Base-by-base conservation (phyloP, 23 tunicate genomes). In the Ascidia mentula region DNA sequence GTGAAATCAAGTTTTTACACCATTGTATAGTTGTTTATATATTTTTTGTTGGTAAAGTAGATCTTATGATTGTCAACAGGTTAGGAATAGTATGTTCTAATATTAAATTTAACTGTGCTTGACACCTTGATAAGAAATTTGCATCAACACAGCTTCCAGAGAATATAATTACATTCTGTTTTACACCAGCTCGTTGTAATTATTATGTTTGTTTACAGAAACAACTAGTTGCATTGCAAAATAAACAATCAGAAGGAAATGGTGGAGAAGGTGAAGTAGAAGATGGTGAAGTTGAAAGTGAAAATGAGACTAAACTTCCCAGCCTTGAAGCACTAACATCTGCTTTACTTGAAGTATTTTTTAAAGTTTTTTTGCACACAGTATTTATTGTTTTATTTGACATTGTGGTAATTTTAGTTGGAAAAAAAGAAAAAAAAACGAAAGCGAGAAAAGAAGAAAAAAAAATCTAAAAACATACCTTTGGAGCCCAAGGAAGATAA, bases 231-330 rank as follows among this genome's bases (percentile, higher is more conserved):
- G 80, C 80, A 18, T 78, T 85, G 8, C 90, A 86, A 73, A 75
- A 79, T 4, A 45, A 40, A 17, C 42, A 61, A 0, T 34, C 72
- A 36, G 84, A 86, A 18, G 80, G 75, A 22, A 74, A 69, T 22
- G 40, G 53, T 8, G 87, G 22, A 6, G 91, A 92, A 45, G 87
- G 12, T 1, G 97, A 92, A 45, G 88, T 92, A 5, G 97, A 92
- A 65, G 97, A 92, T 40, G 97, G 97, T 6, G 97, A 92, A 76
- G 89, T 92, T 31, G 79, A 89, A 60, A 81, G 87, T 59, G 97
- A 85, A 46, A 86, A 82, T 38, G 96, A 74, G 32, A 37, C 46
- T 37, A 79, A 86, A 36, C 79, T 77, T n/a, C 80, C 84, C 31
- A 73, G 20, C 34, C 34, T 77, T 77, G 78, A 37, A 8, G 78